Base-by-base conservation (phyloP, 1,140 invertebrate genomes). In the Dryas iulia region DNA sequence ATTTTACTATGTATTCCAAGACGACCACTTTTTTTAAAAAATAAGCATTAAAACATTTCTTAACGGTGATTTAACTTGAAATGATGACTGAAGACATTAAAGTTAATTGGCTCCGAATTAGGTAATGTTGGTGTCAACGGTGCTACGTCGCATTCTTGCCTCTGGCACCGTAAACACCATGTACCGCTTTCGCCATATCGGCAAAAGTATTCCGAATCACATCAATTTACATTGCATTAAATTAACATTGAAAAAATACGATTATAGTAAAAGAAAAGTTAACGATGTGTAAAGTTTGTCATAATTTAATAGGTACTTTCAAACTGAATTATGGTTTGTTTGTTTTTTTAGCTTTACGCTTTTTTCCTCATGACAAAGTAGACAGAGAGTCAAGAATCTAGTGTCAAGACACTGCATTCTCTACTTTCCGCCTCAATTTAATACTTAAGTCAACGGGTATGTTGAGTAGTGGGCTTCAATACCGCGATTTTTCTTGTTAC, bases 51-150 rank as follows among this genome's bases (percentile, higher is more conserved):
- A 35, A 35, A 47, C 18, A 18, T 21, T 18, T 47, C 39, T 47
- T 47, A 47, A 47, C 14, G 6, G 39, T 10, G 14, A 47, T 52
- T 59, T 39, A 60, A 24, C 58, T 59, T 53, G 0, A 21, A 60
- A 54, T 67, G 18, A 67, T 60, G 57, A 59, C 47, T 65, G 58
- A 60, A 64, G 66, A 68, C 54, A 63, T 60, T 72, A 28, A 68
- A 60, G 35, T 52, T 58, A 69, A 69, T 65, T 65, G 30, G 31
- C 65, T 59, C 60, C 60, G 23, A 70, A 70, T 63, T 72, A 54
- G 53, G 30, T 63, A 67, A 63, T 59, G 54, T 62, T 47, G n/a
- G 25, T 28, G 33, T 63, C 53, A 58, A 59, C 23, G 31, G 12
- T 12, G n/a, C 23, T 26, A 54, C 25, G 28, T 65, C 61, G 39